phyloP scores from a whole-genome alignment of 1,140 invertebrate genomes.

The Armadillidium nasatum region DNA sequence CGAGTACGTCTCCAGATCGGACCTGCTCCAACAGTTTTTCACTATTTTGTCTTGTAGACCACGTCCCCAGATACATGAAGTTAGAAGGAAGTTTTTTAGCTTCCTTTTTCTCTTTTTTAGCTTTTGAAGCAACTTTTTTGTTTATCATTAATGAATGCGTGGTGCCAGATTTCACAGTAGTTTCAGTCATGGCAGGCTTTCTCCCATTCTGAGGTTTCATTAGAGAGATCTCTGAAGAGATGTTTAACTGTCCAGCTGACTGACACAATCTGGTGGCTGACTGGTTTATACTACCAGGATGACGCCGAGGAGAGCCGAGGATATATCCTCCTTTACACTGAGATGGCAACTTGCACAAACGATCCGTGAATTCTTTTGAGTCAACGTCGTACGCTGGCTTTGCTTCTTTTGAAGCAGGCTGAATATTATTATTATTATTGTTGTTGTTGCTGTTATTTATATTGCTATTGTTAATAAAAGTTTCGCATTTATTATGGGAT shows the following conservation, averaged over 20 bases:
- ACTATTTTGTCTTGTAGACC: constrained; percentile 36
- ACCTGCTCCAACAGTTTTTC: constrained; percentile 37
- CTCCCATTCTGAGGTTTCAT: background rate
- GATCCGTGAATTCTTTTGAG: constrained; percentile 36
- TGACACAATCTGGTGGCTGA: background rate
- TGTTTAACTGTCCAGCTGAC: background rate
- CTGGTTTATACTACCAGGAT: background rate
- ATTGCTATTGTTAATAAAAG: background rate
- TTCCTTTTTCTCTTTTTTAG: constrained; percentile 37
- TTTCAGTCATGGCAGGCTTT: background rate
- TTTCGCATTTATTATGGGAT: background rate
- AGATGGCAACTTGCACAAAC: constrained; percentile 34
- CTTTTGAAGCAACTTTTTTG: constrained; percentile 36
- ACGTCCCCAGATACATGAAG: constrained; percentile 38
- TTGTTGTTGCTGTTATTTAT: background rate
- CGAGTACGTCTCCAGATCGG: constrained; percentile 34
- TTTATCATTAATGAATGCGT: constrained; percentile 26
- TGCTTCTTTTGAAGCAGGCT: constrained; percentile 17
- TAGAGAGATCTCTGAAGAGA: background rate
- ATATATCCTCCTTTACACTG: constrained; percentile 30
- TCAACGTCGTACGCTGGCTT: constrained; percentile 13
- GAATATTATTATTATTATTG: background rate
- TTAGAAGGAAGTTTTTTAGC: constrained; percentile 37
- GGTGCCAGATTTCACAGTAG: background rate
- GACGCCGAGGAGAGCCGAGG: constrained; percentile 26